Evolutionary conservation across 2,113 vertebrate genomes (phyloP).

Genomic region (Talpa occidentalis): DNA sequence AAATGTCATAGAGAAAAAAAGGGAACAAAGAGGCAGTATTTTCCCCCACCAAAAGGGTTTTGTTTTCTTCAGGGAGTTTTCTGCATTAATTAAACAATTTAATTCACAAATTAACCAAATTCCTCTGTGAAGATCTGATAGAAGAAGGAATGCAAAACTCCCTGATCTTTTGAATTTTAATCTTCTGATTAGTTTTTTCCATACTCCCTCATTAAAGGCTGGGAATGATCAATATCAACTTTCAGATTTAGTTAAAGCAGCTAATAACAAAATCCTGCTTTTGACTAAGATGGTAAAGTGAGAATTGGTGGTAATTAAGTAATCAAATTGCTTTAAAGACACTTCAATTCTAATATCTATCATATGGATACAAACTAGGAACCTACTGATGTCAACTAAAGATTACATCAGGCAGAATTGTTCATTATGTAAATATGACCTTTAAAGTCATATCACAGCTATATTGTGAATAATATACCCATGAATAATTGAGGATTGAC

Average conservation of each 20-base stretch:
- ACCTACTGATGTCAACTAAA: slow-evolving; percentile 39
- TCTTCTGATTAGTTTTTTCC: not conserved
- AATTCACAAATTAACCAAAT: slow-evolving; percentile 58
- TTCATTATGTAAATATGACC: slow-evolving; percentile 79
- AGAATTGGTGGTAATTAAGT: slow-evolving; percentile 3
- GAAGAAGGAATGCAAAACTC: slow-evolving; percentile 58
- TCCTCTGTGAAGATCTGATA: slow-evolving; percentile 22
- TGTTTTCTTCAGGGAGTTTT: slow-evolving; percentile 53
- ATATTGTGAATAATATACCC: slow-evolving; percentile 60
- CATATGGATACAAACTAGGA: not conserved
- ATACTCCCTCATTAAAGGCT: not conserved
- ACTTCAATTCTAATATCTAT: not conserved
- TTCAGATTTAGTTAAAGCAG: slow-evolving; percentile 13
- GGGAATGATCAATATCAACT: not conserved
- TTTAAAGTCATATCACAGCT: slow-evolving; percentile 57
- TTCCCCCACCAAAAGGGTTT: not conserved
- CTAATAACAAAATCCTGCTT: slow-evolving; percentile 16
- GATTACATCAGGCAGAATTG: slow-evolving; percentile 2
- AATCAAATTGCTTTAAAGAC: slow-evolving; percentile 44
- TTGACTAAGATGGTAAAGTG: not conserved
- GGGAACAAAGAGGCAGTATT: not conserved
- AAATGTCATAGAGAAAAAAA: not conserved
- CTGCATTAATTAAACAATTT: slow-evolving; percentile 31
- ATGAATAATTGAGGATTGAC: slow-evolving; percentile 76
- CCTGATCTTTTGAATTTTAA: slow-evolving; percentile 43